Conservation (phyloP, 2,888 invertebrate genomes). For the Laspeyria flexula region DNA sequence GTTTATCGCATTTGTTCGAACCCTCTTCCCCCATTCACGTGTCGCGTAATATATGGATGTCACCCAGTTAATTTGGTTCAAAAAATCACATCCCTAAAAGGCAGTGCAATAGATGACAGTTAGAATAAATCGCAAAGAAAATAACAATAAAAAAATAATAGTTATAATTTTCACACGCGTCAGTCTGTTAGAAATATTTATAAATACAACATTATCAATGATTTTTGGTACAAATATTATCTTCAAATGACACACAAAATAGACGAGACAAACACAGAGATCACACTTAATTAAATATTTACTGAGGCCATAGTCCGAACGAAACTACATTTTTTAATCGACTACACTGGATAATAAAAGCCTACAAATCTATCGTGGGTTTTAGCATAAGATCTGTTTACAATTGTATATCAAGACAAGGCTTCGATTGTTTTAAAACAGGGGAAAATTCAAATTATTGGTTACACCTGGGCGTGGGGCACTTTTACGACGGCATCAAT, state of each 20-base stretch:
- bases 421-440: neutral
- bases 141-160: slow-evolving; percentile 37
- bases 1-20: slow-evolving; percentile 14
- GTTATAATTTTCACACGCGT: slow-evolving; percentile 28
- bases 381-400: neutral
- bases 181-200: slow-evolving; percentile 42
- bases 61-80: neutral
- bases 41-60: slow-evolving; percentile 1
- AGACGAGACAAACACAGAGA: slow-evolving; percentile 40
- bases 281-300: slow-evolving; percentile 37
- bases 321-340: slow-evolving; percentile 8
- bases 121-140: slow-evolving; percentile 25
- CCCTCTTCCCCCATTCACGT: slow-evolving; percentile 1
- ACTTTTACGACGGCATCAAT: too few species aligned
- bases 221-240: slow-evolving; percentile 34
- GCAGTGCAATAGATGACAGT: slow-evolving; percentile 30
- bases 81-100: slow-evolving; percentile 1
- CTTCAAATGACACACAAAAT: slow-evolving; percentile 38
- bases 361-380: slow-evolving; percentile 1
- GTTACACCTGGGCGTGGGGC: too few species aligned
- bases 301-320: slow-evolving; percentile 28
- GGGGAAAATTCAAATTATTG: too few species aligned
- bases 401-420: neutral
- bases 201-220: slow-evolving; percentile 33
- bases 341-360: slow-evolving; percentile 14